These are phyloP conservation scores for Lutjanus erythropterus DNA, from an alignment of 2,113 vertebrate species.

Conservation along the genomic window DNA sequence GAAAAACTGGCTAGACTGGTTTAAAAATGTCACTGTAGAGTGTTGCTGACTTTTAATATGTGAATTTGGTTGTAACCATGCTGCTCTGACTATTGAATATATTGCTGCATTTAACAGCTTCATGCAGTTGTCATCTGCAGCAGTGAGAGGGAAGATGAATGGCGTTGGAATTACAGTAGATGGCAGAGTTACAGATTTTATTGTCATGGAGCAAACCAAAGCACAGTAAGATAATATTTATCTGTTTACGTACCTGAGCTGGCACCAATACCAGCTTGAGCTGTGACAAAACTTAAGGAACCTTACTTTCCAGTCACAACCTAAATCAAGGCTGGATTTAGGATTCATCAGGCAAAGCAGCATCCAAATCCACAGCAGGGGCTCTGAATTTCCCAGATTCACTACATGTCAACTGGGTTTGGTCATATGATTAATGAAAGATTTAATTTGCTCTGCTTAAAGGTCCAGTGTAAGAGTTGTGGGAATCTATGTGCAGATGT, in stretches of 20 bases:
- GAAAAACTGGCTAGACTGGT: not conserved
- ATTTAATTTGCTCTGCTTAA: too few relatives aligned
- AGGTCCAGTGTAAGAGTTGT: too few relatives aligned
- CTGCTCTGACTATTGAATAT: not conserved
- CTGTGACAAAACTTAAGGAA: not conserved
- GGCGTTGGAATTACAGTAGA: not conserved
- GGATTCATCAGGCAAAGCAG: too few relatives aligned
- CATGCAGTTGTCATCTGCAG: not conserved
- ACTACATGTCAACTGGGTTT: too few relatives aligned
- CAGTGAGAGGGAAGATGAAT: not conserved
- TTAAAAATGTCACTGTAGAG: not conserved
- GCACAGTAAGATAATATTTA: not conserved
- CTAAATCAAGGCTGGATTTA: too few relatives aligned
- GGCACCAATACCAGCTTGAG: not conserved
- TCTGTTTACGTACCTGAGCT: too few relatives aligned
- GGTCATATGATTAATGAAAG: too few relatives aligned
- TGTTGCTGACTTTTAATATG: not conserved
- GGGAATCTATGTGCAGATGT: too few relatives aligned
- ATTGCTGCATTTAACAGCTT: not conserved
- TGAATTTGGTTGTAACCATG: not conserved
- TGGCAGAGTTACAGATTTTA: not conserved
- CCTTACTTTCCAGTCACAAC: not conserved
- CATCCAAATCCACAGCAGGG: too few relatives aligned
- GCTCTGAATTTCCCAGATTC: too few relatives aligned
- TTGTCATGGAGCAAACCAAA: not conserved